Conservation (phyloP, 2,888 invertebrate species). For the Smittia aterrima region DNA sequence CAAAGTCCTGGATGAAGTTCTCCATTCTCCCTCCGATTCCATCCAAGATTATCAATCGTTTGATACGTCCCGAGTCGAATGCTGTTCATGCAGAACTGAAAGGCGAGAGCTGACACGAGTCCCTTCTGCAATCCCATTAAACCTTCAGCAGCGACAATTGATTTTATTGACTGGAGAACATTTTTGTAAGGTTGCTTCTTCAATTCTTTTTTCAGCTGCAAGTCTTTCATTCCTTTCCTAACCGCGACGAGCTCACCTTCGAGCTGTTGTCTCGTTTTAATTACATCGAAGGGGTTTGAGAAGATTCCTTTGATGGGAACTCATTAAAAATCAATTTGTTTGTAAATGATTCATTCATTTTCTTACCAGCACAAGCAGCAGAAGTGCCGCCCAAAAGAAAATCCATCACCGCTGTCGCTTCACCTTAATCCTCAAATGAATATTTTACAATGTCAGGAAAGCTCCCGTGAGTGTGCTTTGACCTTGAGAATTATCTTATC, state of each 20-base stretch:
- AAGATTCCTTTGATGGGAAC: slow-evolving; percentile 59
- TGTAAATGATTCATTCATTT: neutral
- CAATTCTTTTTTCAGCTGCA: slow-evolving; percentile 65
- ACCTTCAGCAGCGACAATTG: slow-evolving; percentile 75
- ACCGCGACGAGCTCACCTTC: slow-evolving; percentile 64
- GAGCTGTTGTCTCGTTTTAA: slow-evolving; percentile 85
- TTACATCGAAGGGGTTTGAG: slow-evolving; percentile 85
- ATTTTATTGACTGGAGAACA: slow-evolving; percentile 75
- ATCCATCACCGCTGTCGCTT: slow-evolving; percentile 56
- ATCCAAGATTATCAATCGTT: slow-evolving; percentile 60
- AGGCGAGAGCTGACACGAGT: slow-evolving; percentile 77
- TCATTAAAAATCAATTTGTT: slow-evolving; percentile 50
- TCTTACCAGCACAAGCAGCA: slow-evolving; percentile 69
- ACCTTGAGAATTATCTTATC: slow-evolving; percentile 3
- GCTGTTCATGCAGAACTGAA: slow-evolving; percentile 62
- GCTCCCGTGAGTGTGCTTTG: neutral
- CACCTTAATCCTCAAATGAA: slow-evolving; percentile 23
- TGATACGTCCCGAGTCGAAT: slow-evolving; percentile 64
- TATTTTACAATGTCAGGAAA: neutral
- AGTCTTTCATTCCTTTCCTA: slow-evolving; percentile 43
- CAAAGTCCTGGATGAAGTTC: slow-evolving; percentile 45
- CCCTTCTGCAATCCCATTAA: slow-evolving; percentile 72
- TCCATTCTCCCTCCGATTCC: slow-evolving; percentile 50
- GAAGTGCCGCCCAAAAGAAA: slow-evolving; percentile 71
- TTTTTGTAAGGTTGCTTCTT: slow-evolving; percentile 65